Evolutionary conservation across 1,140 invertebrate species (phyloP), one percentile per base, ranked within the genome.

Genomic region (Lysiphlebus fabarum): DNA sequence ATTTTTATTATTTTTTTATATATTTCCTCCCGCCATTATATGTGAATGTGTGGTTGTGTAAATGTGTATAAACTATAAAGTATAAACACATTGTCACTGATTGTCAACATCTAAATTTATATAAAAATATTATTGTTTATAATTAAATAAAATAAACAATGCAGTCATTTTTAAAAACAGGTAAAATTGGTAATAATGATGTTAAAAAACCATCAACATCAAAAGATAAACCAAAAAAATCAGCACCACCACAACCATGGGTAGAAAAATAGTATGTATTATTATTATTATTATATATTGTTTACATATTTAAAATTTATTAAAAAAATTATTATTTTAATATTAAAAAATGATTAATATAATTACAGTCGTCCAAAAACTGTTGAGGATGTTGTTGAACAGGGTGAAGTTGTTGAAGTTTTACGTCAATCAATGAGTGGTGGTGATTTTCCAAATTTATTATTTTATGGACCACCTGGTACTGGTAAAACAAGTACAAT

Each of bases 401-500:
- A 99, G 82, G 87, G 87, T 40, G 97, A 99, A 81, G 95, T 98
- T 12, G 90, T 99, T 1, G 83, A 93, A 66, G 95, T 99, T 0
- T 77, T 99, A 8, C 86, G 91, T 64, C 93, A 98, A 77, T 90
- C 87, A 74, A 81, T 92, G 42, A 78, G 82, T 26, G 89, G 88
- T 37, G 86, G 87, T 33, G 91, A 97, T 83, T 83, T 98, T 56
- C 95, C 98, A 17, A 97, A 99, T 83, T 82, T 99, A 62, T 75
- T 99, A 26, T 96, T 99, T 68, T 99, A 99, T 79, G 98, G 98
- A 0, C 97, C 97, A n/a, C 97, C 98, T 7, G 95, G 96, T 54
- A 99, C 98, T 11, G 98, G 98, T 54, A 99, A 99, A 82, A 99
- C 98, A 0, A 98, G 95, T 71, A 98, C 96, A 0, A 99, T 99